Evolutionary conservation across 2,888 invertebrate species (phyloP), one percentile per base, ranked within the genome.

Genomic region (Tenthredo livida): DNA sequence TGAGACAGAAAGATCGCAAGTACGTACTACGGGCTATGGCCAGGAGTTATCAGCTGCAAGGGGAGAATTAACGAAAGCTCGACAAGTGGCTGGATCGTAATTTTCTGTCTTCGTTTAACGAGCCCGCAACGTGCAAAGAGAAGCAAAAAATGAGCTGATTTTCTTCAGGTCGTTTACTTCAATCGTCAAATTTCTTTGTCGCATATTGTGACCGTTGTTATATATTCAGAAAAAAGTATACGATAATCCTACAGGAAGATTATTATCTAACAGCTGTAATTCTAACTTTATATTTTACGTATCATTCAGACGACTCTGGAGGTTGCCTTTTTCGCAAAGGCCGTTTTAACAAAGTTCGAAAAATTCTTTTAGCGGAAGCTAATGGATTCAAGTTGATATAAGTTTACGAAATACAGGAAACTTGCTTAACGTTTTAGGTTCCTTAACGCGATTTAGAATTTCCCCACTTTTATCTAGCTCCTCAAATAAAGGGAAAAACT

Each of bases 41-140:
- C 15, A 43, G 54, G 85, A 85, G 80, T 85, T 85, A 85, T 85
- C 85, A 85, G 67, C 73, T 85, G 85, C 85, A 85, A 86, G 86
- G 70, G 84, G 88, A 87, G 88, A 88, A 86, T 84, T 84, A 86
- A 21, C 37, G n/a, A 25, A 47, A n/a, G 12, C 77, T 77, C 50
- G 50, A 77, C 77, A 89, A 87, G 87, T 87, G 87, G 84, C 82
- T 82, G 43, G 86, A 87, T 89, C 87, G 87, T 89, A 89, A 89
- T 89, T 89, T 87, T 86, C 86, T 88, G 86, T 88, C 87, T 47
- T 86, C 86, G 86, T 88, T 88, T 88, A 88, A 88, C 88, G 87
- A 88, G 88, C 33, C 50, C 47, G n/a, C n/a, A 47, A 47, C 47
- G 29, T 25, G 50, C 37, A 43, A 43, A 25, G 43, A 73, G 10